Conservation (phyloP, 2,888 invertebrate genomes). For the Apotomis betuletana region DNA sequence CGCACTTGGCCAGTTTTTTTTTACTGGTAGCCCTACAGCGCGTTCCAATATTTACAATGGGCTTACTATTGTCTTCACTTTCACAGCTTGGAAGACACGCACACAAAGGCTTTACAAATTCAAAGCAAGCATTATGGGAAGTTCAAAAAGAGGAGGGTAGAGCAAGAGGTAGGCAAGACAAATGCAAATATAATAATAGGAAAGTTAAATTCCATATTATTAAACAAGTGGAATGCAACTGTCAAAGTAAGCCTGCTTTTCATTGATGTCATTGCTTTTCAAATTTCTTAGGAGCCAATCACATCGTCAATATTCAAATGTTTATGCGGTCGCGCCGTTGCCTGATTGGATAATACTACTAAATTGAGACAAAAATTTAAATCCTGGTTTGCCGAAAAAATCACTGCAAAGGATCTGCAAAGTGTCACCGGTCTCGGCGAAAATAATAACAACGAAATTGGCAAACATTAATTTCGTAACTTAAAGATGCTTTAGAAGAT, state of each 20-base stretch:
- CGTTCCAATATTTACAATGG: too few species aligned
- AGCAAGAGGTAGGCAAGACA: too few species aligned
- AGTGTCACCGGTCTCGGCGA: slow-evolving; percentile 1
- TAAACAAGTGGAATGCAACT: slow-evolving; percentile 9
- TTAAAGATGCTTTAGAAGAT: slow-evolving; percentile 15
- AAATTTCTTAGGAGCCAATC: slow-evolving; percentile 3
- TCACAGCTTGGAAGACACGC: too few species aligned
- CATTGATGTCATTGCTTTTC: not conserved
- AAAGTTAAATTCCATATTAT: not conserved
- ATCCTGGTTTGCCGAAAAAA: not conserved
- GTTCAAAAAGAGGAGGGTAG: too few species aligned
- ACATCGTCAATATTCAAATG: slow-evolving; percentile 2
- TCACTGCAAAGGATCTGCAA: not conserved
- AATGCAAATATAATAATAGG: too few species aligned
- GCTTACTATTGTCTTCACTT: too few species aligned
- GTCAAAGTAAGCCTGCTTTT: not conserved
- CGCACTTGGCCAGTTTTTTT: too few species aligned
- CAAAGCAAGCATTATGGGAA: too few species aligned
- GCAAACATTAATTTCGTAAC: not conserved
- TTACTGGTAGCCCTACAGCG: too few species aligned
- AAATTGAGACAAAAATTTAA: not conserved
- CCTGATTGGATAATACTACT: not conserved
- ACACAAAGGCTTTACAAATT: too few species aligned
- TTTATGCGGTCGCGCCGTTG: not conserved
- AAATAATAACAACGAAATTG: slow-evolving; percentile 20